These are phyloP conservation scores for Encarsia formosa DNA, from an alignment of 2,888 invertebrate species.

Conservation along the genomic window DNA sequence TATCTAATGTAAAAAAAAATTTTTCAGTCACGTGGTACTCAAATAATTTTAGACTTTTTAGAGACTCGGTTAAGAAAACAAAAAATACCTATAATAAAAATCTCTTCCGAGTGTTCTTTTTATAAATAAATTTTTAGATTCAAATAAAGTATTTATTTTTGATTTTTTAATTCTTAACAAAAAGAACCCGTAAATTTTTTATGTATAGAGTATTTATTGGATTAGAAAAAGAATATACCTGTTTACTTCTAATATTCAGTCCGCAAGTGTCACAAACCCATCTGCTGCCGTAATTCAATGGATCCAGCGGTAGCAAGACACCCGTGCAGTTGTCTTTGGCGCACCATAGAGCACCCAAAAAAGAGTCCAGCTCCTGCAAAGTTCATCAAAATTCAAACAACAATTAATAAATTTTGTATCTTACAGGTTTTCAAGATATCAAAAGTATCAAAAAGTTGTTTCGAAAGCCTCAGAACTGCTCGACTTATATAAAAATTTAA, in stretches of 20 bases:
- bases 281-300: conserved; percentile 53
- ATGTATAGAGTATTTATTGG: no score
- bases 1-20: conserved; percentile 31
- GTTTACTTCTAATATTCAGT: conserved; percentile 52
- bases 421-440: no score
- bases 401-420: no score
- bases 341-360: conserved; percentile 59
- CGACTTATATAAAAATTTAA: no score
- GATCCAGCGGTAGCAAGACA: conserved; percentile 57
- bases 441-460: no score
- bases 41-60: background rate
- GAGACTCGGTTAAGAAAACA: no score
- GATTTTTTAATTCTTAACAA: no score
- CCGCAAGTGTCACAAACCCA: conserved; percentile 63
- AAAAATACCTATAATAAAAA: background rate
- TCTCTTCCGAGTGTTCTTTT: background rate
- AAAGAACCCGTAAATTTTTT: no score
- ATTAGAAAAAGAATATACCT: conserved; percentile 52
- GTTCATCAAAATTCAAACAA: no score
- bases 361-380: conserved; percentile 61
- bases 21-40: background rate
- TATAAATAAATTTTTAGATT: no score
- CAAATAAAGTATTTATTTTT: no score
- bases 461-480: no score
- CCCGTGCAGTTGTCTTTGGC: conserved; percentile 55